A percentile compares a stretch with the other conserved stretches of the same genome.
phyloP scores from a whole-genome alignment of 2,888 invertebrate genomes.

The Taenaris catops region DNA sequence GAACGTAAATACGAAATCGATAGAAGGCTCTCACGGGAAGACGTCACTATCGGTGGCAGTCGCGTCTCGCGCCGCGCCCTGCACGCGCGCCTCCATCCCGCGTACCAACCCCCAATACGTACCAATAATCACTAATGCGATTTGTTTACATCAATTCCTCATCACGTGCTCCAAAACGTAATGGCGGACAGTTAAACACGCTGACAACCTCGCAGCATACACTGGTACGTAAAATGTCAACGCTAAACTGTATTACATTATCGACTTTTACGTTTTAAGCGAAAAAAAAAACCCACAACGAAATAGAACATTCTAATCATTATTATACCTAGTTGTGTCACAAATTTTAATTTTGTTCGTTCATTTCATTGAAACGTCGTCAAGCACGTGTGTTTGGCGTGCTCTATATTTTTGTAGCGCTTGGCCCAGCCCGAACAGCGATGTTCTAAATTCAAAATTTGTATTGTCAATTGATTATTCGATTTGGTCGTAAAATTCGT shows the following conservation, averaged over 20 bases:
- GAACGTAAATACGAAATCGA: slow-evolving; percentile 26
- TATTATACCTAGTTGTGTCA: slow-evolving; percentile 1
- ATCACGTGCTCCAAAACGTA: slow-evolving; percentile 38
- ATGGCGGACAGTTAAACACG: slow-evolving; percentile 28
- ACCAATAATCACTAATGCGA: slow-evolving; percentile 35
- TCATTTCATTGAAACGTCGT: background rate
- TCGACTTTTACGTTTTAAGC: slow-evolving; percentile 12
- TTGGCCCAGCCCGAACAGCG: background rate
- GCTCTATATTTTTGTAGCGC: slow-evolving; percentile 1
- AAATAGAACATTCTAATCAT: slow-evolving; percentile 3
- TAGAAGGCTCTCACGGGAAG: slow-evolving; percentile 27
- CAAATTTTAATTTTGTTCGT: slow-evolving; percentile 1
- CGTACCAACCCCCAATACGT: slow-evolving; percentile 27
- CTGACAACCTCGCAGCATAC: slow-evolving; percentile 23
- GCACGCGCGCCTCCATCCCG: slow-evolving; percentile 41
- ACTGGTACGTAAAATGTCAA: slow-evolving; percentile 26
- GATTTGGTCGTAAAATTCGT: slow-evolving; percentile 9
- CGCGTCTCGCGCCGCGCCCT: slow-evolving; percentile 47
- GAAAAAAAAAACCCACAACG: slow-evolving; percentile 4
- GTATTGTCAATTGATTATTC: slow-evolving; percentile 14
- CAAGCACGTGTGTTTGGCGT: slow-evolving; percentile 5
- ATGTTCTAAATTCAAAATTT: slow-evolving; percentile 13
- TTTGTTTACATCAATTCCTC: slow-evolving; percentile 42
- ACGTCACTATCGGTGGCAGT: slow-evolving; percentile 41
- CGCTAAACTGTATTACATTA: slow-evolving; percentile 2